phyloP scores from a whole-genome alignment of 2,113 vertebrate species.

The Himantopus leucocephalus region DNA sequence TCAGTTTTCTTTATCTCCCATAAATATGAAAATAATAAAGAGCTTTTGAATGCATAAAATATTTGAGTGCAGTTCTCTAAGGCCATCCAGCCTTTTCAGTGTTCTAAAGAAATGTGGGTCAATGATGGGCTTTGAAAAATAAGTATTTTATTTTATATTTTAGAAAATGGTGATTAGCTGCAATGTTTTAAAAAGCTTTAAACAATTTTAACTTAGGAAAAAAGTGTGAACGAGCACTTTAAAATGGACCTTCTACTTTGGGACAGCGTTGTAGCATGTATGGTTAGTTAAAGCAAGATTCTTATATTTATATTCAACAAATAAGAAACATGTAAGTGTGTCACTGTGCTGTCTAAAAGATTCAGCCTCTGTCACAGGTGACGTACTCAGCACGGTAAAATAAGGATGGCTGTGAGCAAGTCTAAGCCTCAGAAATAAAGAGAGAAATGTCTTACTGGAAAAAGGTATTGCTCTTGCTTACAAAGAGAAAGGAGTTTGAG shows the following conservation, averaged over 20 bases:
- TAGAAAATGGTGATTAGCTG: background rate
- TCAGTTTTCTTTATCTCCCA: background rate
- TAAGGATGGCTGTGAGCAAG: background rate
- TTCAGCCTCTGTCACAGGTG: background rate
- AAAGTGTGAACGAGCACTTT: background rate
- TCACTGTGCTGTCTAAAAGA: background rate
- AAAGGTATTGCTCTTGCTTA: background rate
- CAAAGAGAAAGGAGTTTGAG: background rate
- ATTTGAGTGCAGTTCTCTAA: background rate
- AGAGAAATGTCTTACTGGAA: background rate
- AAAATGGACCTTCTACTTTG: background rate
- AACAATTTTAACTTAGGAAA: background rate
- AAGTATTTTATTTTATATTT: background rate
- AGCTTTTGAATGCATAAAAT: slow-evolving; percentile 10
- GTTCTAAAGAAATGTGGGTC: slow-evolving; percentile 5
- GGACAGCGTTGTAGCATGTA: background rate
- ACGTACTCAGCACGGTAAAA: background rate
- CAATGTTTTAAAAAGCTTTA: background rate
- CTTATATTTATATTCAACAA: background rate
- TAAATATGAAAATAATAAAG: background rate
- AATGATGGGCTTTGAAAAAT: slow-evolving; percentile 23
- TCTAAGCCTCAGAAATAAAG: background rate
- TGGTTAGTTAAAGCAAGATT: background rate
- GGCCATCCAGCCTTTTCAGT: background rate
- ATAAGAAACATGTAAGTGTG: background rate